phyloP scores from a whole-genome alignment of 2,797 vertebrate genomes.

The Phaenicophaeus curvirostris region DNA sequence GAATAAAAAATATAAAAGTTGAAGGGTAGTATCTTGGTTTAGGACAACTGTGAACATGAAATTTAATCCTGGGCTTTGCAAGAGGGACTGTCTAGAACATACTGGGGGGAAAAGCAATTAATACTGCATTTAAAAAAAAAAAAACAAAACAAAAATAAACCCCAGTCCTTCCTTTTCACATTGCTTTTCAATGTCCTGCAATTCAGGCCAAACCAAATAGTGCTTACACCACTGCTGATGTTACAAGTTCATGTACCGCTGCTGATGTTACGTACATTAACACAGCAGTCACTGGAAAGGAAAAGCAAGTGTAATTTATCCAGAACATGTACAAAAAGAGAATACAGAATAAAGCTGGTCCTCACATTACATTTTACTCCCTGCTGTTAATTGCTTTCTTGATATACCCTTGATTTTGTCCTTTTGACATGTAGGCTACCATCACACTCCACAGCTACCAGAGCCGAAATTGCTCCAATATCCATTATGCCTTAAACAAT shows the following conservation, averaged over 20 bases:
- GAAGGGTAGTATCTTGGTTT: conserved; percentile 69
- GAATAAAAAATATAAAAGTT: conserved; percentile 64
- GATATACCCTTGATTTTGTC: background rate
- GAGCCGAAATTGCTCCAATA: background rate
- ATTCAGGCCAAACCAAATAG: conserved; percentile 67
- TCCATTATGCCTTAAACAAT: background rate
- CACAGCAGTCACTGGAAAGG: conserved; percentile 38
- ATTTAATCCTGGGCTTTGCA: conserved; percentile 56
- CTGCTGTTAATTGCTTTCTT: conserved; percentile 21
- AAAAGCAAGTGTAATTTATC: conserved; percentile 33
- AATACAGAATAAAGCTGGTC: background rate
- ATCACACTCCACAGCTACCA: background rate
- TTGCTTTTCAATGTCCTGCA: conserved; percentile 28
- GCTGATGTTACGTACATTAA: conserved; percentile 26
- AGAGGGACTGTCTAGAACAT: conserved; percentile 38
- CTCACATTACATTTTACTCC: background rate
- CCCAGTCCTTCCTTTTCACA: conserved; percentile 56
- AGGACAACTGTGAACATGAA: conserved; percentile 74
- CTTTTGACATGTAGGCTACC: background rate
- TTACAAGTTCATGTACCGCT: background rate
- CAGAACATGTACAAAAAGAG: background rate
- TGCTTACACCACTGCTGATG: conserved; percentile 52
- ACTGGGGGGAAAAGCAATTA: conserved; percentile 38
- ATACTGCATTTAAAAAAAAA: background rate
- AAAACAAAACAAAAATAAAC: too few species aligned